A percentile compares a stretch with the other conserved stretches of the same genome.
Evolutionary conservation across 2,888 invertebrate species (phyloP).

Genomic region (Salticus scenicus): DNA sequence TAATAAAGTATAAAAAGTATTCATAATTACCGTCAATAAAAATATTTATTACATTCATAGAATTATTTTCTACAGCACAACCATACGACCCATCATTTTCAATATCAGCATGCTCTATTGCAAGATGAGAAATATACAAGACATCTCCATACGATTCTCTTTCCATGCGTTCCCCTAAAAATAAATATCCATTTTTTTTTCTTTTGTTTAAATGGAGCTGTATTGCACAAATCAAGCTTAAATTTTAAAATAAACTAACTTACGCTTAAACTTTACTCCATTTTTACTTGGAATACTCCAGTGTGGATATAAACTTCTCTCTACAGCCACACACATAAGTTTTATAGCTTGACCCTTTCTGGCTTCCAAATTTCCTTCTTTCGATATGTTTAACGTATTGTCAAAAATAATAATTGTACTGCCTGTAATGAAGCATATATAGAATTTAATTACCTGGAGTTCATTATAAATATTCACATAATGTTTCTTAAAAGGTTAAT

Average conservation of each 20-base stretch:
- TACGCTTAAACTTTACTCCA: too few species aligned
- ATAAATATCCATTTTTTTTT: too few species aligned
- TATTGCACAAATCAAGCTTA: too few species aligned
- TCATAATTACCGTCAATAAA: too few species aligned
- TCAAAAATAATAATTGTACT: not conserved
- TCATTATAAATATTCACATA: too few species aligned
- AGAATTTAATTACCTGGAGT: too few species aligned
- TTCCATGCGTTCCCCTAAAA: not conserved
- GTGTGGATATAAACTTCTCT: not conserved
- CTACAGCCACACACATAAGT: not conserved
- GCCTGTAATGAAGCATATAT: constrained; percentile 32
- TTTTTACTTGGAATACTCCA: not conserved
- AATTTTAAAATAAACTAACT: too few species aligned
- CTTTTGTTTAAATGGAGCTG: too few species aligned
- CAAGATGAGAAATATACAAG: not conserved
- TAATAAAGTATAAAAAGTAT: too few species aligned
- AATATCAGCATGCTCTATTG: not conserved
- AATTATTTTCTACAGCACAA: not conserved
- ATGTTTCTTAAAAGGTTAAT: too few species aligned
- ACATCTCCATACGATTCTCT: not conserved
- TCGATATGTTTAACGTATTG: not conserved
- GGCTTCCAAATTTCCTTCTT: not conserved
- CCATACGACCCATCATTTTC: constrained; percentile 14
- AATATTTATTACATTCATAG: not conserved
- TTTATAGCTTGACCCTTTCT: not conserved